Conservation (phyloP, 1,140 invertebrate genomes). For the Drosophila setifemur region DNA sequence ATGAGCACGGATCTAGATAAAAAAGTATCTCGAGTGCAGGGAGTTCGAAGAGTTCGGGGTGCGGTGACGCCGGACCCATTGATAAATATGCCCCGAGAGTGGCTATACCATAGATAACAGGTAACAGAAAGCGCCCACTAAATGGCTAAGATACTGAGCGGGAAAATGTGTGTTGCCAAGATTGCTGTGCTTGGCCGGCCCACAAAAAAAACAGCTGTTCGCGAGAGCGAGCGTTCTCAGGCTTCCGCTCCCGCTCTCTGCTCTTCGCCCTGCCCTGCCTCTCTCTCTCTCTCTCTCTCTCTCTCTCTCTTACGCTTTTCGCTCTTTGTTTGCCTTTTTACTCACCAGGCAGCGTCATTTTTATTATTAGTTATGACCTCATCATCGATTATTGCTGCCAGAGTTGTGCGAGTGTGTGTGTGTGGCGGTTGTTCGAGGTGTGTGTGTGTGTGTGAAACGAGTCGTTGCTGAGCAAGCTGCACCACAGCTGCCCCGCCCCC, state of each 20-base stretch:
- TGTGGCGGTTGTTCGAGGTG: constrained; percentile 6
- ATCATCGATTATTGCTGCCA: constrained; percentile 81
- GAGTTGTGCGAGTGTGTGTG: constrained; percentile 16
- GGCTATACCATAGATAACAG: constrained; percentile 41
- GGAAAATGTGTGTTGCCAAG: constrained; percentile 10
- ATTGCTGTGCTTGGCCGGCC: constrained; percentile 43
- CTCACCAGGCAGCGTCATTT: constrained; percentile 73
- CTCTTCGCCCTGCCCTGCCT: background rate
- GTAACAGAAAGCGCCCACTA: constrained; percentile 18
- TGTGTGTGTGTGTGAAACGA: constrained; percentile 68
- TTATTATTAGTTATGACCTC: constrained; percentile 82
- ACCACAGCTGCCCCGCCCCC: constrained; percentile 5
- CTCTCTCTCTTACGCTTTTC: background rate
- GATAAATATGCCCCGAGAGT: constrained; percentile 46
- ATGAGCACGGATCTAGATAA: background rate
- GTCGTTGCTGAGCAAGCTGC: constrained; percentile 54
- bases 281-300: constrained; percentile 4
- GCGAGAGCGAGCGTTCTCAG: background rate
- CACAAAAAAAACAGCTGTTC: constrained; percentile 69
- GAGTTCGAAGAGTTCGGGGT: constrained; percentile 40
- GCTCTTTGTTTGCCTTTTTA: constrained; percentile 45
- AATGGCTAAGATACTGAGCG: constrained; percentile 9
- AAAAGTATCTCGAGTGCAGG: constrained; percentile 1
- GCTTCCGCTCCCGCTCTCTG: constrained; percentile 2
- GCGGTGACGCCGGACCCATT: constrained; percentile 49